Base-by-base conservation (phyloP, 2,113 vertebrate genomes). In the Cryptotis parvus region DNA sequence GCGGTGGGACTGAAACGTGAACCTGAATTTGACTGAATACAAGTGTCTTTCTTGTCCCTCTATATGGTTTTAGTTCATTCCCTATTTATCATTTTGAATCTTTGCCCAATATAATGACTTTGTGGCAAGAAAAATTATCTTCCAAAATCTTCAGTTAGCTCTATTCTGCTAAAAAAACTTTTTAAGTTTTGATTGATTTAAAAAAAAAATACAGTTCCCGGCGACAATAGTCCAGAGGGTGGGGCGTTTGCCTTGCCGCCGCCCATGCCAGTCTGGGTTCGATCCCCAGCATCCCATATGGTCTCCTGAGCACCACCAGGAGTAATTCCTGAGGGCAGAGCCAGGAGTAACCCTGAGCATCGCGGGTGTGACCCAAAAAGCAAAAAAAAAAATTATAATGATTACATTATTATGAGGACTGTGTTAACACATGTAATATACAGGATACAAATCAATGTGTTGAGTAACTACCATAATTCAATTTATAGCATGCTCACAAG, bases 1-100 rank as follows among this genome's bases (percentile, higher is more conserved):
- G 78, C 65, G 12, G 45, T 49, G 9, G 45, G 45, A 49, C 45
- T 49, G 9, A 49, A 49, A 49, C 45, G 10, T 49, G 55, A 58
- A 58, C 18, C 55, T 24, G 6, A 58, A 58, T 58, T 58, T 58
- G 20, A 58, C 15, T 58, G 55, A 58, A 24, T 22, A 58, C 10
- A 49, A 9, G 14, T 49, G 9, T 58, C 20, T 58, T 18, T 58
- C 55, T 58, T 20, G 18, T 20, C 15, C 33, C 37, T 29, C 31
- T 90, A 43, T 74, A 55, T n/a, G 58, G 24, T 63, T 86, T 92
- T 91, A 74, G 27, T 82, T 52, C 29, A 69, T 26, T 84, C 24
- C n/a, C 41, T 37, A 29, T 73, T 65, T 66, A 58, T 69, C 12
- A 6, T 33, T 66, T 79, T 83, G 26, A 75, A 85, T 16, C 65